phyloP scores from a whole-genome alignment of 2,888 invertebrate genomes.

The Torymus texanus region DNA sequence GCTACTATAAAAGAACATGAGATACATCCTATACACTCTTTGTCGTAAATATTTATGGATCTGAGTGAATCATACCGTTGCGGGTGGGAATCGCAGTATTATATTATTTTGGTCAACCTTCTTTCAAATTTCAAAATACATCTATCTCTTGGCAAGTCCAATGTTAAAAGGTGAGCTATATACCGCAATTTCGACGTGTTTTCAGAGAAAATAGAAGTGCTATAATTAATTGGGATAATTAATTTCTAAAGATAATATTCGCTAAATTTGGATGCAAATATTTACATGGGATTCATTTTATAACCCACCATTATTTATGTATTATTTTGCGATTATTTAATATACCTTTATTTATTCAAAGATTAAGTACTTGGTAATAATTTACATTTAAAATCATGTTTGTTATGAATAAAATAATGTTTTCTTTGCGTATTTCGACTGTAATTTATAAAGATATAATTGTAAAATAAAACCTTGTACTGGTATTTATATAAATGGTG shows the following conservation, averaged over 20 bases:
- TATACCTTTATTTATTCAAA: neutral
- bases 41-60: slow-evolving; percentile 27
- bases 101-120: slow-evolving; percentile 24
- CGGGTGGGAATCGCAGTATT: neutral
- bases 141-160: slow-evolving; percentile 29
- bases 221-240: slow-evolving; percentile 26
- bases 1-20: neutral
- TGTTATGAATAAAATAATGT: no score
- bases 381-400: no score
- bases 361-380: no score
- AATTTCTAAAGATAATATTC: slow-evolving; percentile 38
- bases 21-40: neutral
- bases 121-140: slow-evolving; percentile 38
- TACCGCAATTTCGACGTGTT: slow-evolving; percentile 12
- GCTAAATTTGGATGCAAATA: neutral
- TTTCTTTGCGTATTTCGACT: no score
- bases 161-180: slow-evolving; percentile 4
- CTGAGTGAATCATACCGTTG: slow-evolving; percentile 5
- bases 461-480: no score
- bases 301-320: neutral
- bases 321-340: slow-evolving; percentile 2
- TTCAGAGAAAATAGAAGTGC: slow-evolving; percentile 28
- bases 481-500: no score
- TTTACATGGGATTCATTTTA: neutral
- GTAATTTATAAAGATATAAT: no score